Evolutionary conservation across 2,797 vertebrate species (phyloP).

Genomic region (Chiloscyllium punctatum): DNA sequence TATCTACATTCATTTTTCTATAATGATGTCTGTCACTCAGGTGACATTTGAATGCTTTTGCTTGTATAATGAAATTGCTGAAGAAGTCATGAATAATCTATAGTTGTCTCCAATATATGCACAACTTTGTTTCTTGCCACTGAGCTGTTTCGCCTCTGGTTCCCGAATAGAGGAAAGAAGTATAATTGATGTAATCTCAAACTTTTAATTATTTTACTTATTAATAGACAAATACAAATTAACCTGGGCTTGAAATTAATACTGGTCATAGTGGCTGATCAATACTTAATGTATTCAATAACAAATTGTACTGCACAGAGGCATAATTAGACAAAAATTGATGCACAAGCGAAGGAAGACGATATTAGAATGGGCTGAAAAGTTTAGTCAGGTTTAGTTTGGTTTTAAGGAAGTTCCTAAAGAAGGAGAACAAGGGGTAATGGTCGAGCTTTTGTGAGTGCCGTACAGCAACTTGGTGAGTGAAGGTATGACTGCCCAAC

Average conservation of each 20-base stretch:
- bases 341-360: not conserved
- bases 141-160: not conserved
- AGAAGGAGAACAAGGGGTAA: not conserved
- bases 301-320: not conserved
- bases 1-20: not conserved
- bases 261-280: not conserved
- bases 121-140: not conserved
- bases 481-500: too few species aligned
- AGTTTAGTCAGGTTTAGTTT: not conserved
- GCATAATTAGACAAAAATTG: not conserved
- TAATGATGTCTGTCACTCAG: not conserved
- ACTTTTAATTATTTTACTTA: not conserved
- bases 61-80: not conserved
- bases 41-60: not conserved
- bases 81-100: not conserved
- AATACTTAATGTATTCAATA: constrained; percentile 8
- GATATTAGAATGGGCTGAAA: not conserved
- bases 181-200: not conserved
- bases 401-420: not conserved
- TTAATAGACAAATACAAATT: not conserved
- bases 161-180: not conserved
- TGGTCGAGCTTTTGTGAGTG: not conserved
- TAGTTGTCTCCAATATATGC: not conserved
- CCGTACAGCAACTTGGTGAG: not conserved
- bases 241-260: not conserved